phyloP scores from a whole-genome alignment of 53 echinoderm and acorn worm genomes.

The Luidia sarsii region DNA sequence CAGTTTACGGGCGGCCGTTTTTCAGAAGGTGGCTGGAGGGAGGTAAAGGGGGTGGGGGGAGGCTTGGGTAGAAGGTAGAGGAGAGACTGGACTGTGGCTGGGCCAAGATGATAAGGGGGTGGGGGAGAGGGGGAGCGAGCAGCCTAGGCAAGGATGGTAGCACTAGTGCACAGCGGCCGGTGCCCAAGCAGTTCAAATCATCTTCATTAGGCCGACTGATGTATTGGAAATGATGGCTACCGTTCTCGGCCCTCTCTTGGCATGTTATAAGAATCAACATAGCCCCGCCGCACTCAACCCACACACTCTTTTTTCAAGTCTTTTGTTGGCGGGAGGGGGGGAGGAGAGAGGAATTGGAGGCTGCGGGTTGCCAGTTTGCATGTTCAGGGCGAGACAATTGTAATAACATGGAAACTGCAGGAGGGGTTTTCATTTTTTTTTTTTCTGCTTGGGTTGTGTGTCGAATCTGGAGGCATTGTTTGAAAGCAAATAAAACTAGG shows the following conservation, averaged over 20 bases:
- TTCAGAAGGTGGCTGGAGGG: not conserved
- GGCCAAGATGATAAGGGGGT: too few relatives aligned
- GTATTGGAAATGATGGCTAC: constrained; percentile 38
- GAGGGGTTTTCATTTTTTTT: too few relatives aligned
- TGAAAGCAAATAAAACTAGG: constrained; percentile 11
- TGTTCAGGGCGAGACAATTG: constrained; percentile 11
- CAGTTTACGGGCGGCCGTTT: too few relatives aligned
- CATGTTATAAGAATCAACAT: constrained; percentile 50
- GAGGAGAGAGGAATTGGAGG: too few relatives aligned
- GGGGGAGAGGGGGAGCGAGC: too few relatives aligned
- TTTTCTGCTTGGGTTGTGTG: not conserved
- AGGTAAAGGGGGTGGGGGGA: not conserved
- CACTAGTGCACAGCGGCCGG: not conserved
- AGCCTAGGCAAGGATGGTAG: too few relatives aligned
- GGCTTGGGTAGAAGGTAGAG: too few relatives aligned
- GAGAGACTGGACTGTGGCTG: too few relatives aligned
- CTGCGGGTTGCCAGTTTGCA: too few relatives aligned
- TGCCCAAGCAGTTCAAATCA: not conserved
- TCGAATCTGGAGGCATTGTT: constrained; percentile 14
- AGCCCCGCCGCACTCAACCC: too few relatives aligned
- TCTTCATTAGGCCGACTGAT: constrained; percentile 30
- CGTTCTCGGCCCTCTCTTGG: constrained; percentile 19
- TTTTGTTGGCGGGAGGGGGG: not conserved
- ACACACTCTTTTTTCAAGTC: constrained; percentile 2
- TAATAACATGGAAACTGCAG: constrained; percentile 10